Evolutionary conservation across 2,888 invertebrate genomes (phyloP), one percentile per base, ranked within the genome.

Genomic region (Drosophila austrosaltans): DNA sequence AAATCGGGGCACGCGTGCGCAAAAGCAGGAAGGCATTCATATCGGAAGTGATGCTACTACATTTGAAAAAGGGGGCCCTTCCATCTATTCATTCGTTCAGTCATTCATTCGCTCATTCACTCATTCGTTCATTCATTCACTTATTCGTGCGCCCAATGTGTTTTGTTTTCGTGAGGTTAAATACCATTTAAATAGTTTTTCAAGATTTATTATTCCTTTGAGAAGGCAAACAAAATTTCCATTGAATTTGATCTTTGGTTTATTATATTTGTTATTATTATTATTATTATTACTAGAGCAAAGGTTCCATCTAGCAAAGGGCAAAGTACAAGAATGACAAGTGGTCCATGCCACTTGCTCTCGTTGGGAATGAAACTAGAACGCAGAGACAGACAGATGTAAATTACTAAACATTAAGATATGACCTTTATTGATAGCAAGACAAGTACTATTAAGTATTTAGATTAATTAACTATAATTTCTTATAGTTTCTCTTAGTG

Each of bases 181-280:
- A 75, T 75, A 77, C 75, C 74, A 71, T 57, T 58, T 66, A 59
- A 80, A 72, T 80, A 69, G 56, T 68, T 72, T 73, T 66, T 77
- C 53, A 72, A 63, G 75, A 81, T 83, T 88, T 84, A 82, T 82
- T 82, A 82, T 87, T 69, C 44, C 62, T 57, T 69, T 58, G 48
- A 39, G 57, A 16, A 7, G 39, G 53, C 59, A 39, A 6, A 22
- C 58, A 54, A 16, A 16, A 58, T 22, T 73, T 75, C 69, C 69
- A 12, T 25, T 4, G 63, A 80, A 86, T 40, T 71, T 69, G 64
- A 85, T 82, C 82, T 80, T 60, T 84, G 81, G 72, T 87, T 81
- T 66, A 85, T 87, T 65, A 69, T 77, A 87, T 74, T 73, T 76
- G 68, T 64, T 63, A 10, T 48, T 22, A 22, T 44, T 44, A 44